A percentile compares a stretch with the other conserved stretches of the same genome.
These are phyloP conservation scores for Onthophagus sagittarius DNA, from an alignment of 2,888 invertebrate genomes.

Conservation along the genomic window DNA sequence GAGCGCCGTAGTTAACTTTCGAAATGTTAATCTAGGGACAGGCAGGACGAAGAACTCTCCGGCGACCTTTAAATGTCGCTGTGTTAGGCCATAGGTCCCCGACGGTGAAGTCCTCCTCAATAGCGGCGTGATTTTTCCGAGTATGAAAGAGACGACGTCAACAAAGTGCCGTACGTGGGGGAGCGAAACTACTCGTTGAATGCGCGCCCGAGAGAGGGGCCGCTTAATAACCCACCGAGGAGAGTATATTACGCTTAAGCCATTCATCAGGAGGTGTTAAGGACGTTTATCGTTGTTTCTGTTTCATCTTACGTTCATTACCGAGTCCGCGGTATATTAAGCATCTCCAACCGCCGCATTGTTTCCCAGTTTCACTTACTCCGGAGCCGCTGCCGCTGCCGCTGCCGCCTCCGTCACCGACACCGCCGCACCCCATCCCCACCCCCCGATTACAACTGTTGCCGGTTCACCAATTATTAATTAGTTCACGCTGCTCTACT, in stretches of 20 bases:
- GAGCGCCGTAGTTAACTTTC: constrained; percentile 12
- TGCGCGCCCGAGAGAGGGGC: constrained; percentile 21
- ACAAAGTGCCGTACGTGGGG: constrained; percentile 1
- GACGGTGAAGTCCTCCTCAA: constrained; percentile 19
- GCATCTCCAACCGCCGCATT: constrained; percentile 45
- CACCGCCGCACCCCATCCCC: constrained; percentile 16
- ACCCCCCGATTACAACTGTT: constrained; percentile 27
- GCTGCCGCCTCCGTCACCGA: neutral
- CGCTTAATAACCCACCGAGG: constrained; percentile 35
- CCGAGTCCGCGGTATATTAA: constrained; percentile 45
- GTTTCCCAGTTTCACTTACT: constrained; percentile 30
- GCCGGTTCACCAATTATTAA: constrained; percentile 34
- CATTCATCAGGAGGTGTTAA: constrained; percentile 47
- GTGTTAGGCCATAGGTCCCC: constrained; percentile 27
- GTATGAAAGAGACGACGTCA: constrained; percentile 3
- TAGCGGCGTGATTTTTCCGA: neutral
- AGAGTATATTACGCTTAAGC: constrained; percentile 43
- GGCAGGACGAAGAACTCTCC: neutral
- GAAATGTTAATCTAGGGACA: constrained; percentile 10
- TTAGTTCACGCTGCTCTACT: constrained; percentile 27
- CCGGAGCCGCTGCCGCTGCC: neutral
- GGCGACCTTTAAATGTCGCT: constrained; percentile 9
- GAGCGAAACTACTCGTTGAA: constrained; percentile 29
- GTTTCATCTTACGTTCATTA: constrained; percentile 48
- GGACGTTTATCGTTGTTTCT: constrained; percentile 48